phyloP scores from a whole-genome alignment of 1,140 invertebrate genomes.

The Drosophila ironensis region DNA sequence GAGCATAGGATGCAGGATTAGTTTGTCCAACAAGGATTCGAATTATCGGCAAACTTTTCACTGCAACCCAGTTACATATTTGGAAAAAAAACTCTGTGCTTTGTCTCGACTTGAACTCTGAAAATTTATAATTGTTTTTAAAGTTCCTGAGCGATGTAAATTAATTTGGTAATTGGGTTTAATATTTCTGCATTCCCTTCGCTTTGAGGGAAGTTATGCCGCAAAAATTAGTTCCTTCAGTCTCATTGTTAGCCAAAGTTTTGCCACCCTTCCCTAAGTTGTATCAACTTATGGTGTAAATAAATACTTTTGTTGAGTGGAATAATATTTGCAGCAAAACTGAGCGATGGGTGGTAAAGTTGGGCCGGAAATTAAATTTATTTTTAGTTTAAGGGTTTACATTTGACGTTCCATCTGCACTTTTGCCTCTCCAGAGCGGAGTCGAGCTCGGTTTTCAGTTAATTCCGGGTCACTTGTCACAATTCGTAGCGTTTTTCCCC shows the following conservation, averaged over 20 bases:
- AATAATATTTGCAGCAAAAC: slow-evolving; percentile 10
- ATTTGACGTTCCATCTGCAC: slow-evolving; percentile 1
- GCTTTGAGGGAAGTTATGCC: slow-evolving; percentile 1
- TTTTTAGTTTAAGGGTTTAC: not conserved
- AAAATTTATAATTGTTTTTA: slow-evolving; percentile 42
- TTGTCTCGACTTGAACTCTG: not conserved
- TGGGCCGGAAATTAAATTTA: not conserved
- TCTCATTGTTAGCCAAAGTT: slow-evolving; percentile 16
- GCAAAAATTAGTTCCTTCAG: slow-evolving; percentile 22
- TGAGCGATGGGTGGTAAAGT: not conserved
- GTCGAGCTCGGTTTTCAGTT: not conserved
- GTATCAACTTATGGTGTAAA: not conserved
- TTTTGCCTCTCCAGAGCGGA: slow-evolving; percentile 2
- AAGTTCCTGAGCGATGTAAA: slow-evolving; percentile 15
- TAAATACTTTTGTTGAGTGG: slow-evolving; percentile 17
- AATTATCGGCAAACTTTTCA: slow-evolving; percentile 43
- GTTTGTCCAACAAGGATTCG: slow-evolving; percentile 23
- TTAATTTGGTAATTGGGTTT: slow-evolving; percentile 51
- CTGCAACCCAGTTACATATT: not conserved
- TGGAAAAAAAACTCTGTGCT: not conserved
- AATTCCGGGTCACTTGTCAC: slow-evolving; percentile 29
- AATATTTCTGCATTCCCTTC: slow-evolving; percentile 15
- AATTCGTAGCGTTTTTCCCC: slow-evolving; percentile 20
- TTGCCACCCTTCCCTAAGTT: not conserved
- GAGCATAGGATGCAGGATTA: slow-evolving; percentile 8